Conservation (phyloP, 1,140 invertebrate species). For the Sarcophaga bullata region DNA sequence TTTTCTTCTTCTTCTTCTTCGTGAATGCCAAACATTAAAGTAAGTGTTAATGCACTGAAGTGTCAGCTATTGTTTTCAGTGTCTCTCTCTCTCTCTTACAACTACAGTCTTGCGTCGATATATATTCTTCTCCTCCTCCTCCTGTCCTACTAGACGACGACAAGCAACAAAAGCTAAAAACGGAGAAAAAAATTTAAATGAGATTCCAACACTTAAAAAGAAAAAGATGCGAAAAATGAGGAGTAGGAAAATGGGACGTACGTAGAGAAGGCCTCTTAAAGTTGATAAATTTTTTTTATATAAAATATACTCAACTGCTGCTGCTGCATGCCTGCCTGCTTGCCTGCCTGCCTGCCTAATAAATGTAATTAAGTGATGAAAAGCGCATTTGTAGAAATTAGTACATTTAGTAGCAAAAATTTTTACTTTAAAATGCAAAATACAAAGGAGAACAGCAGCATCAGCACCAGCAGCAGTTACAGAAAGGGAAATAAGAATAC, state of each 20-base stretch:
- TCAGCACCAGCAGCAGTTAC: too few species aligned
- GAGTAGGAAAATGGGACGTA: background rate
- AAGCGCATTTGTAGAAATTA: background rate
- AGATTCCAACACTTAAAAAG: background rate
- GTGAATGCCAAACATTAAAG: background rate
- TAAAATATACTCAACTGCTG: background rate
- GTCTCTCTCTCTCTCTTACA: too few species aligned
- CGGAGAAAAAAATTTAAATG: background rate
- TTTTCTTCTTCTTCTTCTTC: background rate
- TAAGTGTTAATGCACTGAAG: slow-evolving; percentile 38
- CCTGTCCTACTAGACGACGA: background rate
- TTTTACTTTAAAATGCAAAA: too few species aligned
- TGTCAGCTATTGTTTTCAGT: background rate
- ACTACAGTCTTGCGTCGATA: too few species aligned
- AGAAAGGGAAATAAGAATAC: too few species aligned
- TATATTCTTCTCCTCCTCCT: background rate
- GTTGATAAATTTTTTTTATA: slow-evolving; percentile 7
- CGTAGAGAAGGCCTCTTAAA: background rate
- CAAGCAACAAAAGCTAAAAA: background rate
- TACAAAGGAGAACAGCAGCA: too few species aligned
- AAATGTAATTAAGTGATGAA: slow-evolving; percentile 14
- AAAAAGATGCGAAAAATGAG: background rate
- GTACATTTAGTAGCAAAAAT: background rate
- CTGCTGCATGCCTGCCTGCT: too few species aligned
- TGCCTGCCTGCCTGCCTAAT: background rate